phyloP scores from a whole-genome alignment of 2,113 vertebrate genomes.

The Boleophthalmus pectinirostris region DNA sequence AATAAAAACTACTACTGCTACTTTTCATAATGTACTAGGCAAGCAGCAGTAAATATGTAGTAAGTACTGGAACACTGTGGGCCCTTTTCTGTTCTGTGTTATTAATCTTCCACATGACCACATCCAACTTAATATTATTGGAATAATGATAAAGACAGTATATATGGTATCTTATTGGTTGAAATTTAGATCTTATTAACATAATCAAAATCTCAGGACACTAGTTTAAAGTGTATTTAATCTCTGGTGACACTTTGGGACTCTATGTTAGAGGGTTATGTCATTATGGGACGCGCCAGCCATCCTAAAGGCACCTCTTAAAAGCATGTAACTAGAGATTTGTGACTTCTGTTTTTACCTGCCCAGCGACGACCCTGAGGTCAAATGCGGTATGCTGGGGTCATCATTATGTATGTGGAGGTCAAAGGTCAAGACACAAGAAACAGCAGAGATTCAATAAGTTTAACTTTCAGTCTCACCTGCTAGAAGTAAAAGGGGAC shows the following conservation, averaged over 20 bases:
- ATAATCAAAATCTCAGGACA: no score
- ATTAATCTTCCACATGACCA: no score
- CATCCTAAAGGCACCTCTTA: conserved; percentile 12
- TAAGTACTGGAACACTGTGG: no score
- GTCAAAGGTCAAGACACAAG: conserved; percentile 26
- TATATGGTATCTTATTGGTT: no score
- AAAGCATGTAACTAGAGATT: conserved; percentile 45
- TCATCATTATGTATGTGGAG: conserved; percentile 37
- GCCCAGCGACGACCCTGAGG: conserved; percentile 20
- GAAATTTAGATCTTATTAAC: no score
- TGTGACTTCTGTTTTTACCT: conserved; percentile 63
- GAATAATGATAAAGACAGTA: no score
- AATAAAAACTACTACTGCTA: no score
- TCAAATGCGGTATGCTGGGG: conserved; percentile 22
- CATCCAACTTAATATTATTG: not conserved
- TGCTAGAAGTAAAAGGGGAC: not conserved
- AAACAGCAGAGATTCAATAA: not conserved
- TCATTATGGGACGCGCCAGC: not conserved
- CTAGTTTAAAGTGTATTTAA: not conserved
- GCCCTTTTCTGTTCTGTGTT: not conserved
- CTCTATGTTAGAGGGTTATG: not conserved
- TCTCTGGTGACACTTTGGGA: not conserved
- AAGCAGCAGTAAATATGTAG: no score
- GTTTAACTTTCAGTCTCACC: conserved; percentile 29
- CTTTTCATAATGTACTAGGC: no score